Base-by-base conservation (phyloP, 2,113 vertebrate species). In the Ursus arctos region DNA sequence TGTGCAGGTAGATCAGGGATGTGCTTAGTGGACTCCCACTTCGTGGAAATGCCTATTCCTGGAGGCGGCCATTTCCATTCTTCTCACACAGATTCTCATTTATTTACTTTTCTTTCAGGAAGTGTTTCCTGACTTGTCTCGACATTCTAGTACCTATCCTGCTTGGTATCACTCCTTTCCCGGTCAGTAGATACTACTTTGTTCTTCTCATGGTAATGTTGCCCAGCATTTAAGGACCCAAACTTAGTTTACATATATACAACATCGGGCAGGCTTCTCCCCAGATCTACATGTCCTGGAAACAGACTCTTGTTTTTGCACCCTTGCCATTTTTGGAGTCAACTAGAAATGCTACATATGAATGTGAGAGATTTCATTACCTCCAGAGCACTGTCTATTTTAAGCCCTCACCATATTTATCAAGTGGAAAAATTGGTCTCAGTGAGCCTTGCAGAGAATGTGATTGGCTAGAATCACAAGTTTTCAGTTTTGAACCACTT, bases 401-500 rank as follows among this genome's bases (percentile, higher is more conserved):
- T 93, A 94, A 96, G 74, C 12, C 33, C 59, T 95, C 49, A 63
- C 76, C 72, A 16, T 96, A 88, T 97, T 85, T 97, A 80, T 98
- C 96, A 97, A 90, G 43, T 28, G 71, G 80, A 72, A 94, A 95
- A 90, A 89, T 93, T 90, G 49, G 79, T 97, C 80, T 96, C 67
- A n/a, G 57, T 24, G 77, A 95, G 71, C 13, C 59, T 92, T 95
- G 47, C 63, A 82, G 90, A 82, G 81, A 59, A 92, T 53, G 65
- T 72, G 90, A 97, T 91, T 97, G 96, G 96, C 91, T 76, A 53
- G 84, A 92, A 97, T 96, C 47, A 53, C n/a, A 85, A 71, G 74
- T 95, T 97, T 96, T 92, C 43, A 65, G 90, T 96, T 96, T 96
- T 97, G 93, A 91, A 97, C 43, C 31, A 43, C 69, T 90, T 95